Evolutionary conservation across 1,140 invertebrate species (phyloP).

Genomic region (Vanessa tameamea): DNA sequence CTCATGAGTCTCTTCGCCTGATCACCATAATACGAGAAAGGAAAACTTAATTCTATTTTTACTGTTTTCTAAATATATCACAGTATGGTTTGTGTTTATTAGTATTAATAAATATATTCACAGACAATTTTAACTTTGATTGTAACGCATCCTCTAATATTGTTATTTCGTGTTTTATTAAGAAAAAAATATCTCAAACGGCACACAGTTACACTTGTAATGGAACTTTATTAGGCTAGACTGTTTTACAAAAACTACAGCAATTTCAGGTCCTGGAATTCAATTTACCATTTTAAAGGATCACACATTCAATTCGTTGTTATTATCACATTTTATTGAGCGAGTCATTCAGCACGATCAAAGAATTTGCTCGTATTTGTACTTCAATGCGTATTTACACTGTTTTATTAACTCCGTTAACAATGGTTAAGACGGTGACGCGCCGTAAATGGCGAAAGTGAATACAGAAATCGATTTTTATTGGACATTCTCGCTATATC

Average conservation of each 20-base stretch:
- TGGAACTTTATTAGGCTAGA: slow-evolving; percentile 4
- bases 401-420: slow-evolving; percentile 49
- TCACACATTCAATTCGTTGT: background rate
- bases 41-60: too few species aligned
- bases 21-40: too few species aligned
- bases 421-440: slow-evolving; percentile 50
- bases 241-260: slow-evolving; percentile 5
- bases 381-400: slow-evolving; percentile 46
- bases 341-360: slow-evolving; percentile 31
- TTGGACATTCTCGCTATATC: slow-evolving; percentile 44
- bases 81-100: too few species aligned
- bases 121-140: too few species aligned
- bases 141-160: background rate
- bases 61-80: too few species aligned
- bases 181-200: background rate
- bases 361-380: slow-evolving; percentile 50
- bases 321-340: slow-evolving; percentile 9
- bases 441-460: slow-evolving; percentile 49
- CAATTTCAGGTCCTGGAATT: background rate
- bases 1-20: too few species aligned
- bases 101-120: too few species aligned
- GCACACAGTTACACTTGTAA: background rate
- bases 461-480: slow-evolving; percentile 49
- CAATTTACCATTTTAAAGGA: slow-evolving; percentile 9
- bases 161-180: background rate